These are phyloP conservation scores for Tadarida brasiliensis DNA, from an alignment of 2,797 vertebrate genomes.

Conservation along the genomic window DNA sequence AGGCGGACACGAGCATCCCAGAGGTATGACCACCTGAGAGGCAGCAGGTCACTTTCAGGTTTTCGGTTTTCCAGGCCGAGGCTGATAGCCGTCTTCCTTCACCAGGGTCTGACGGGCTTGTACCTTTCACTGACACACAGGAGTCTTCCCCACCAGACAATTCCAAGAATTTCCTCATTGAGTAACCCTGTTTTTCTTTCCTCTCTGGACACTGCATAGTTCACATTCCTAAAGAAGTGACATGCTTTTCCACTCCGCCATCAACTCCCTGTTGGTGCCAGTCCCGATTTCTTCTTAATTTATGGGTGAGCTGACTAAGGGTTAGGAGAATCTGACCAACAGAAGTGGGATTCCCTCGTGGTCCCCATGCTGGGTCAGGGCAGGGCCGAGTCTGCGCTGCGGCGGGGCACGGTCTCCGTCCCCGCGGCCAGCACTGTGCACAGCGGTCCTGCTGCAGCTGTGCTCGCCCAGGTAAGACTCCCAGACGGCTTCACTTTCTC, in stretches of 20 bases:
- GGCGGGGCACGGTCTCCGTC: accelerated
- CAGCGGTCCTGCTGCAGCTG: background rate
- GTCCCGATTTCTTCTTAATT: background rate
- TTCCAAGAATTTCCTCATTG: background rate
- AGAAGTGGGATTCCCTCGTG: background rate
- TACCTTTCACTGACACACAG: background rate
- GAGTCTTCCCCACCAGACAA: background rate
- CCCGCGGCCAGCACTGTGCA: background rate
- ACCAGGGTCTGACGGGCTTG: background rate
- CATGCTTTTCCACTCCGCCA: background rate
- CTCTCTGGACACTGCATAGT: background rate
- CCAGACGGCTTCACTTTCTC: background rate
- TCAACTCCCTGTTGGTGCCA: background rate
- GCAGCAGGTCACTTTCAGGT: background rate
- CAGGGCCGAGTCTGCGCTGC: background rate
- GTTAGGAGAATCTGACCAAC: background rate
- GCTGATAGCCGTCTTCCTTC: background rate
- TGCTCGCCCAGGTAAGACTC: background rate
- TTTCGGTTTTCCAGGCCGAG: background rate
- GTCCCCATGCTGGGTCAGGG: background rate
- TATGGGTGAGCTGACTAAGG: background rate
- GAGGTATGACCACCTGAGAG: background rate
- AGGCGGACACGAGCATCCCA: background rate
- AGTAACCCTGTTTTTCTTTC: background rate
- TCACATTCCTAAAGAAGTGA: background rate